Evolutionary conservation across 2,797 vertebrate species (phyloP).

Genomic region (Gymnocypris eckloni): DNA sequence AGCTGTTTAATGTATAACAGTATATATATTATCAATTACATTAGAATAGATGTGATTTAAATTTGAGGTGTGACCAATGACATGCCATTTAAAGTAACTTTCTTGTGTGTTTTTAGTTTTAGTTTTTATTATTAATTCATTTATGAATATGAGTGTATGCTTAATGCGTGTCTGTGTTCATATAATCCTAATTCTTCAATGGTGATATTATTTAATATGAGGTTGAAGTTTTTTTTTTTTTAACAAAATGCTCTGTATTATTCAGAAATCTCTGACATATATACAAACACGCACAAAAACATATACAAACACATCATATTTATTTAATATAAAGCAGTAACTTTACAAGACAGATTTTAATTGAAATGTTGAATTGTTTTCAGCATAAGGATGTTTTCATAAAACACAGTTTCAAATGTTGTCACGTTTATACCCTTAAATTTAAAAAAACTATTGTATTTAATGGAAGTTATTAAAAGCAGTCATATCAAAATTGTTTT

Average conservation of each 20-base stretch:
- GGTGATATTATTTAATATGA: not conserved
- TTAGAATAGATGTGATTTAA: no score
- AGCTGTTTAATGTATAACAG: not conserved
- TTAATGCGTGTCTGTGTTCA: not conserved
- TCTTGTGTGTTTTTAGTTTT: not conserved
- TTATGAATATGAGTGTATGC: not conserved
- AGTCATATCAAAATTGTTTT: not conserved
- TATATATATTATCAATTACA: not conserved
- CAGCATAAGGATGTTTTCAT: not conserved
- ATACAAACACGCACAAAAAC: not conserved
- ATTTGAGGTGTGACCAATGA: not conserved
- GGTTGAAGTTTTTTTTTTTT: not conserved
- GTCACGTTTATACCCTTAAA: no score
- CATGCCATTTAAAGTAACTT: not conserved
- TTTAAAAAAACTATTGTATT: not conserved
- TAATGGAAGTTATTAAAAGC: not conserved
- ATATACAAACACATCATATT: not conserved
- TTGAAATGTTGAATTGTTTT: not conserved
- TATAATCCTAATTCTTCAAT: not conserved
- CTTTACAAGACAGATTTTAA: not conserved
- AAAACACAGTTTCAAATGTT: not conserved
- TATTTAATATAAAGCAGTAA: not conserved
- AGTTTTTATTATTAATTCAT: not conserved
- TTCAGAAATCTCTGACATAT: not conserved
- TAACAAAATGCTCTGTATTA: not conserved